phyloP scores from a whole-genome alignment of 1,140 invertebrate genomes.

The Adelges cooleyi region DNA sequence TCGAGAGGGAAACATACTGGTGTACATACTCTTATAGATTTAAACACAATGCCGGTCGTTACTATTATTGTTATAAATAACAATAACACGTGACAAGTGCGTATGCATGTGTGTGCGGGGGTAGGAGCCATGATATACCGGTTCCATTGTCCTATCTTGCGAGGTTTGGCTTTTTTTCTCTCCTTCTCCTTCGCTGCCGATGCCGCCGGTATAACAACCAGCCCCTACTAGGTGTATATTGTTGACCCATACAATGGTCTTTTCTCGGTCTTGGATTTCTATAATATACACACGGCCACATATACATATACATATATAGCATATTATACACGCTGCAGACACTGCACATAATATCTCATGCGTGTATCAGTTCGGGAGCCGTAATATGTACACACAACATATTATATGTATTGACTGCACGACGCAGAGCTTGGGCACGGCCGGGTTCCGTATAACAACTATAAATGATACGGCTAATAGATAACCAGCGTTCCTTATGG shows the following conservation, averaged over 20 bases:
- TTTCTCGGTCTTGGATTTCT: conserved; percentile 9
- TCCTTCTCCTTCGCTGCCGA: not conserved
- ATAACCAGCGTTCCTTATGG: not conserved
- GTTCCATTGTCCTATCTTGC: conserved; percentile 20
- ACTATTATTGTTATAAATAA: conserved; percentile 25
- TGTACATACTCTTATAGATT: conserved; percentile 14
- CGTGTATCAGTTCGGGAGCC: conserved; percentile 18
- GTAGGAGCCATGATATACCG: conserved; percentile 23
- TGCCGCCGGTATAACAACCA: not conserved
- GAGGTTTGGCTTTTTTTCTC: conserved; percentile 1
- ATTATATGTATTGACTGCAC: too few relatives aligned
- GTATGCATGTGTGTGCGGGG: conserved; percentile 8
- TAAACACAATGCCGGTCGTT: conserved; percentile 24
- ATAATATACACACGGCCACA: not conserved
- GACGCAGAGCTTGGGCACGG: not conserved
- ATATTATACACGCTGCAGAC: not conserved
- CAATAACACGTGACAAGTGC: conserved; percentile 26
- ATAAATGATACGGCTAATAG: conserved; percentile 3
- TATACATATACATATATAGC: not conserved
- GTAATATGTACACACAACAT: too few relatives aligned
- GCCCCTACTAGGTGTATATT: conserved; percentile 19
- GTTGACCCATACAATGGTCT: conserved; percentile 26
- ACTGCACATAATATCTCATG: conserved; percentile 2
- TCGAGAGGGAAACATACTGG: not conserved
- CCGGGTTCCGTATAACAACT: not conserved